phyloP scores from a whole-genome alignment of 2,113 vertebrate species.

The Thymallus thymallus region DNA sequence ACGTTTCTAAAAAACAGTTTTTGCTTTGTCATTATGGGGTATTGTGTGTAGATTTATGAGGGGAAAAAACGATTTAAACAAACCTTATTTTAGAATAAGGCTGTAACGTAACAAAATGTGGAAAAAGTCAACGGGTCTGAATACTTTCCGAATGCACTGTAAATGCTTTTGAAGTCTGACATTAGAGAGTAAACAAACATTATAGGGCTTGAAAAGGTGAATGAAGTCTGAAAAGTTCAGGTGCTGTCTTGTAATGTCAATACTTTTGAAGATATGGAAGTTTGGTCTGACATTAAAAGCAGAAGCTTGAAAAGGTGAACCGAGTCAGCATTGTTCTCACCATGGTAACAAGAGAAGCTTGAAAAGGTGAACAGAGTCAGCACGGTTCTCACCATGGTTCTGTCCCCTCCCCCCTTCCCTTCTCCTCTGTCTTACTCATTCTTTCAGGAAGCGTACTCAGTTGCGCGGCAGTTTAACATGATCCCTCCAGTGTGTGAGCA shows the following conservation, averaged over 20 bases:
- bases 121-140: too few relatives aligned
- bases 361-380: neutral
- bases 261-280: neutral
- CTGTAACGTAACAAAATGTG: too few relatives aligned
- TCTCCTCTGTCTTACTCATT: neutral
- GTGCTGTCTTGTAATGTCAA: neutral
- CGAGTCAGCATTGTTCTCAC: neutral
- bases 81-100: too few relatives aligned
- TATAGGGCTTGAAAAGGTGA: neutral
- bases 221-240: neutral
- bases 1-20: too few relatives aligned
- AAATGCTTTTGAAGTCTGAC: neutral
- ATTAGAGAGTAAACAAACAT: neutral
- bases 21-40: too few relatives aligned
- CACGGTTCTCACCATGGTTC: neutral
- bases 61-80: too few relatives aligned
- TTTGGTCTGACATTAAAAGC: neutral
- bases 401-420: neutral
- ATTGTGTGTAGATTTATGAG: too few relatives aligned
- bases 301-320: neutral
- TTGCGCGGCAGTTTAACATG: slow-evolving; percentile 95
- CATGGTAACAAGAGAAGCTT: neutral
- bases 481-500: slow-evolving; percentile 97
- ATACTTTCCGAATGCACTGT: too few relatives aligned
- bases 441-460: slow-evolving; percentile 91